Evolutionary conservation across 1,140 invertebrate genomes (phyloP).

Genomic region (Grapholita molesta): DNA sequence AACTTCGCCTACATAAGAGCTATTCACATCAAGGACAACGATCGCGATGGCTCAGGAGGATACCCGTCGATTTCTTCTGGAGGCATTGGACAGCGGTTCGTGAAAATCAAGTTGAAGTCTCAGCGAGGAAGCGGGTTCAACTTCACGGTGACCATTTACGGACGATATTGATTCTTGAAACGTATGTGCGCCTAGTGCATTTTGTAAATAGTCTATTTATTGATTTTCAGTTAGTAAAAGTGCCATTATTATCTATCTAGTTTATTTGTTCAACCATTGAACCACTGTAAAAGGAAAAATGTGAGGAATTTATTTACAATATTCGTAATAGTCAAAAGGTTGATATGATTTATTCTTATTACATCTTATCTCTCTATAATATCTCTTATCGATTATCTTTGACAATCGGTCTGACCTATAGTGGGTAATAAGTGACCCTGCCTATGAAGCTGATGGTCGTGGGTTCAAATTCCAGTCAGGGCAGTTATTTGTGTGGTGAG

Average conservation of each 20-base stretch:
- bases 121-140: constrained; percentile 69
- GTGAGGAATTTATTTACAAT: too few species aligned
- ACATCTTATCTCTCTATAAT: too few species aligned
- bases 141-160: constrained; percentile 73
- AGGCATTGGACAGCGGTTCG: constrained; percentile 64
- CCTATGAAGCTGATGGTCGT: too few species aligned
- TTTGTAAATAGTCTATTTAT: background rate
- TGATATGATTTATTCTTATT: too few species aligned
- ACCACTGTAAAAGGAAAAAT: too few species aligned
- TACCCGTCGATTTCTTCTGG: constrained; percentile 64
- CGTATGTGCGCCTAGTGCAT: background rate
- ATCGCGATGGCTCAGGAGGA: constrained; percentile 79
- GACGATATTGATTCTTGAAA: constrained; percentile 46
- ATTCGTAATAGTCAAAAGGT: too few species aligned
- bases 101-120: constrained; percentile 70
- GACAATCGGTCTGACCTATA: too few species aligned
- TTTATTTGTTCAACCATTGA: background rate
- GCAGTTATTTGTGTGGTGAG: too few species aligned
- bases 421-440: too few species aligned
- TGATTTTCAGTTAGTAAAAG: background rate
- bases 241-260: background rate
- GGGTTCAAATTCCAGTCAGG: too few species aligned
- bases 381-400: too few species aligned
- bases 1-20: constrained; percentile 66
- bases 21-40: constrained; percentile 78